A percentile compares a stretch with the other conserved stretches of the same genome.
phyloP scores from a whole-genome alignment of 2,113 vertebrate species.

The Elachura formosa region DNA sequence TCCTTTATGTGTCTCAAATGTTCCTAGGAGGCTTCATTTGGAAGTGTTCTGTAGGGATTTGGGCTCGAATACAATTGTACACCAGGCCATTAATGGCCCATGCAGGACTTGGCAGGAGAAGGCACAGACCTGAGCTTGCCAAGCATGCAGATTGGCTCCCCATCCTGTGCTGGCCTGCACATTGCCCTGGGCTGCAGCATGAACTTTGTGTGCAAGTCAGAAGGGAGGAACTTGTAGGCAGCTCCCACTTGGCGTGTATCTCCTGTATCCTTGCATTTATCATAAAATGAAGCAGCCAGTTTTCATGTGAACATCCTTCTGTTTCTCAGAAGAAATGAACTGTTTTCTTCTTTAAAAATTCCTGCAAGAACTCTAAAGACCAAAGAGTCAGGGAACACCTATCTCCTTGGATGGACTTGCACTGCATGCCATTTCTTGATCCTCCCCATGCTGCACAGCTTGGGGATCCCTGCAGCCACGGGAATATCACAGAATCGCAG shows the following conservation, averaged over 20 bases:
- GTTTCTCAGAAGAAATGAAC: not conserved
- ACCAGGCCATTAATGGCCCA: not conserved
- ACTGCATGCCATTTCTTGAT: not conserved
- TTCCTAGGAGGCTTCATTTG: not conserved
- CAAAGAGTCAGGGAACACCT: not conserved
- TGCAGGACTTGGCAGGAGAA: not conserved
- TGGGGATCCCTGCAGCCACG: not conserved
- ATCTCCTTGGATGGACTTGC: not conserved
- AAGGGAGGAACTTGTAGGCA: not conserved
- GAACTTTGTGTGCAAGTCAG: rapidly evolving
- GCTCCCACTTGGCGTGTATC: not conserved
- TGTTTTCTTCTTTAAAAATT: not conserved
- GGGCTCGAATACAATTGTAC: rapidly evolving
- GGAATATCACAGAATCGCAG: not conserved
- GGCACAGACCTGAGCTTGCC: not conserved
- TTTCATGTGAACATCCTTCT: not conserved
- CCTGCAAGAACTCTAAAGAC: not conserved
- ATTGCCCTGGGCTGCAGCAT: not conserved
- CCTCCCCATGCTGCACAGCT: not conserved
- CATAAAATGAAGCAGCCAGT: not conserved
- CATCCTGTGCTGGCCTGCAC: not conserved
- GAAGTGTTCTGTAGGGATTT: not conserved
- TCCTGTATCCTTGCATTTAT: not conserved
- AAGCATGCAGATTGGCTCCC: rapidly evolving
- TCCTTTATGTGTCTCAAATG: not conserved